Conservation (phyloP, 2,888 invertebrate genomes). For the Eucriotettix oculatus region DNA sequence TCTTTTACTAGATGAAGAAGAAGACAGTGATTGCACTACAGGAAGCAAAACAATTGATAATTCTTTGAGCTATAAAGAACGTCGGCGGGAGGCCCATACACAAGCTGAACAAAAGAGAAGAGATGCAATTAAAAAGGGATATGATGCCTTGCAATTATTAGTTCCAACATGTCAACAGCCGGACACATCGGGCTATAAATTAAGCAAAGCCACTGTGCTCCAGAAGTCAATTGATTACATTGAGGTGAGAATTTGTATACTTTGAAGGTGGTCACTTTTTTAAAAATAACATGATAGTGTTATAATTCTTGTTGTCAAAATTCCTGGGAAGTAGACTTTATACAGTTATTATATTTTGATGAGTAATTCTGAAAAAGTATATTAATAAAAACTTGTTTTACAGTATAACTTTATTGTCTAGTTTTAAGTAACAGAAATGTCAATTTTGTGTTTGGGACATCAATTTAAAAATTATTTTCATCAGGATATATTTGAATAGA, state of each 20-base stretch:
- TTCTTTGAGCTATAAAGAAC: slow-evolving; percentile 76
- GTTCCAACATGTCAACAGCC: slow-evolving; percentile 89
- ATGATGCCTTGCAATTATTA: slow-evolving; percentile 80
- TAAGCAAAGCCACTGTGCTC: slow-evolving; percentile 88
- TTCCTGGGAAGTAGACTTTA: neutral
- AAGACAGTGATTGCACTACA: slow-evolving; percentile 36
- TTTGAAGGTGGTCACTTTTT: neutral
- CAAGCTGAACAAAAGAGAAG: slow-evolving; percentile 92
- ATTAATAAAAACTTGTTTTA: neutral
- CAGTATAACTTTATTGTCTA: neutral
- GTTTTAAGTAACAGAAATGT: neutral
- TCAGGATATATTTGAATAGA: too few species aligned
- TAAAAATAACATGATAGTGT: too few species aligned
- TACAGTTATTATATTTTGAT: neutral
- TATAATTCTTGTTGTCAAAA: neutral
- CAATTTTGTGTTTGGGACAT: too few species aligned
- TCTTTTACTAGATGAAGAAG: slow-evolving; percentile 33
- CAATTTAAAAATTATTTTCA: too few species aligned
- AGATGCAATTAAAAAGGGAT: slow-evolving; percentile 94
- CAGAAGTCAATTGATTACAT: slow-evolving; percentile 91
- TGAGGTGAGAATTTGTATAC: slow-evolving; percentile 18
- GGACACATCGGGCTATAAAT: slow-evolving; percentile 81
- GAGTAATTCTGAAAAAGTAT: too few species aligned
- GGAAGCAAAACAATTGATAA: slow-evolving; percentile 38
- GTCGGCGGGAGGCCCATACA: slow-evolving; percentile 87